A percentile compares a stretch with the other conserved stretches of the same genome.
These are phyloP conservation scores for Musca domestica DNA, from an alignment of 1,140 invertebrate genomes.

Conservation along the genomic window DNA sequence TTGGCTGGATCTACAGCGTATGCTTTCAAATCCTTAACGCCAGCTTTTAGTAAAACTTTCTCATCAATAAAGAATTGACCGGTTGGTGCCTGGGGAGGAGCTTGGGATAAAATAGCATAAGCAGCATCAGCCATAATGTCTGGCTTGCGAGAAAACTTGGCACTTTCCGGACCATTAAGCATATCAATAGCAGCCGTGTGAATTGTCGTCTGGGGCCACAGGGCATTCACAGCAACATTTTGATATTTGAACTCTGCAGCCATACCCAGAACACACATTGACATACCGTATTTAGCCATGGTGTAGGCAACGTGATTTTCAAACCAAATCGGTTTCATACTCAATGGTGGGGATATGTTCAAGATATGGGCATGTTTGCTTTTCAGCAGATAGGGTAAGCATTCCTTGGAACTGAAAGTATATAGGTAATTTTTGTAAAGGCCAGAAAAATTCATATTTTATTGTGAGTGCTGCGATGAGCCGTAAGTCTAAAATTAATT, in stretches of 20 bases:
- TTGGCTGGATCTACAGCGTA: slow-evolving; percentile 81
- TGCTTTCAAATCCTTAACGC: slow-evolving; percentile 79
- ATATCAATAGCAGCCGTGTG: slow-evolving; percentile 93
- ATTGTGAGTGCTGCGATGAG: too few species aligned
- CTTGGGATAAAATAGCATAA: slow-evolving; percentile 78
- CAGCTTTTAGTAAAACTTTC: slow-evolving; percentile 75
- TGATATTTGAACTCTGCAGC: slow-evolving; percentile 80
- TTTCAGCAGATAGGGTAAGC: slow-evolving; percentile 83
- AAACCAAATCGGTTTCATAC: slow-evolving; percentile 88
- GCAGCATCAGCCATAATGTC: slow-evolving; percentile 96
- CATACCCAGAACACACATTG: slow-evolving; percentile 97
- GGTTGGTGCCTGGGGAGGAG: slow-evolving; percentile 70
- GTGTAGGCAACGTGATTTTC: slow-evolving; percentile 90
- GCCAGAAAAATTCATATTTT: too few species aligned
- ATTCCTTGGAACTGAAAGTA: slow-evolving; percentile 81
- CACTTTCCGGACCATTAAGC: slow-evolving; percentile 69
- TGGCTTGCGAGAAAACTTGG: slow-evolving; percentile 69
- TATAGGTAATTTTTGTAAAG: too few species aligned
- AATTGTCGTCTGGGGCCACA: slow-evolving; percentile 93
- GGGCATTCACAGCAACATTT: slow-evolving; percentile 88
- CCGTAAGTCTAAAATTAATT: too few species aligned
- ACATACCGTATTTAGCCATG: slow-evolving; percentile 98
- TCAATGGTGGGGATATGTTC: slow-evolving; percentile 90
- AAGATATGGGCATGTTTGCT: slow-evolving; percentile 90
- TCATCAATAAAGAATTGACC: slow-evolving; percentile 96